Percentiles rank a stretch among this genome's conserved stretches.
Conservation (phyloP, 2,888 invertebrate genomes). For the Temnothorax rugatulus region DNA sequence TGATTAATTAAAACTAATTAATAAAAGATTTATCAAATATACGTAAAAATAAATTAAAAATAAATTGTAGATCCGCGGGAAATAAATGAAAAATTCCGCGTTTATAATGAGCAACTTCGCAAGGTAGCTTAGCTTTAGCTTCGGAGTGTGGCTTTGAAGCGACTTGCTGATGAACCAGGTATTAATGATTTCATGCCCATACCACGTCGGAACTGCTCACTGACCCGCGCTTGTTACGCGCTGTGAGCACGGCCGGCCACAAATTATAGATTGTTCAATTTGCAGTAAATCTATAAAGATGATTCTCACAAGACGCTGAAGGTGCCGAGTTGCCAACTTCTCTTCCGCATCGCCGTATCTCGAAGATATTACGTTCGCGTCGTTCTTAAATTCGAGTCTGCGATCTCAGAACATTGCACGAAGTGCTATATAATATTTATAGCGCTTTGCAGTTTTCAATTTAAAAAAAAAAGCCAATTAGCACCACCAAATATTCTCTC, state of each 20-base stretch:
- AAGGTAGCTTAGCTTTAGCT: constrained; percentile 18
- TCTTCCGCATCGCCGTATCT: constrained; percentile 40
- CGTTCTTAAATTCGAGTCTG: constrained; percentile 6
- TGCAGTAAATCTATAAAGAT: constrained; percentile 82
- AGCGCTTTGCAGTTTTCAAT: neutral
- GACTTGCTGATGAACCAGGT: constrained; percentile 73
- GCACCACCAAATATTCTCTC: neutral
- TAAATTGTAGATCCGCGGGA: neutral
- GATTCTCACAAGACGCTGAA: constrained; percentile 72
- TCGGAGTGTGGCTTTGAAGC: constrained; percentile 36
- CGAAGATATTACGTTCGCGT: constrained; percentile 5
- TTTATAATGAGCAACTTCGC: constrained; percentile 8
- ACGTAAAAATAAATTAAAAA: neutral
- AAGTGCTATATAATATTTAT: neutral
- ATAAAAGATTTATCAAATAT: neutral
- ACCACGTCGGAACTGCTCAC: constrained; percentile 65
- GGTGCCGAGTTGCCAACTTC: constrained; percentile 64
- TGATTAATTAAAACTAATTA: neutral
- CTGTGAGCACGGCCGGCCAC: constrained; percentile 72
- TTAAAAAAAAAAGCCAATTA: neutral
- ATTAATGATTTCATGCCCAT: constrained; percentile 80
- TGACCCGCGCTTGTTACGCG: constrained; percentile 75
- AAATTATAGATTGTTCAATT: constrained; percentile 83
- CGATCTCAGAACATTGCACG: constrained; percentile 4
- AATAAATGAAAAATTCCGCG: neutral